A percentile compares a stretch with the other conserved stretches of the same genome.
Evolutionary conservation across 2,113 vertebrate species (phyloP).

Genomic region (Vombatus ursinus): DNA sequence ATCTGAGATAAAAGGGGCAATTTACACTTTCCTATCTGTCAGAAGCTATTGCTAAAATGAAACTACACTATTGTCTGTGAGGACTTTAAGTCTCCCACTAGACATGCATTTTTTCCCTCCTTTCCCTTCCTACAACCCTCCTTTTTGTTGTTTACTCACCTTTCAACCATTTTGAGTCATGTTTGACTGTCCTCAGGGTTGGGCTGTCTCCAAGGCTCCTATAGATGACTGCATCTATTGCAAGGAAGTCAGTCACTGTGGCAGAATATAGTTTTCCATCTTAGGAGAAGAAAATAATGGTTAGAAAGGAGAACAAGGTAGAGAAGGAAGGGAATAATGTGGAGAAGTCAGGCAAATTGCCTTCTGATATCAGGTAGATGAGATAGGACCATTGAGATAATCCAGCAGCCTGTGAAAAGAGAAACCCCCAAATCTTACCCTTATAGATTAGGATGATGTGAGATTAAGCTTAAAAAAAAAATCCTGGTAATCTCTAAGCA

Average conservation of each 20-base stretch:
- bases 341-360: conserved; percentile 61
- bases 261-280: conserved; percentile 99
- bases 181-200: conserved; percentile 98
- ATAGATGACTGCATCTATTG: conserved; percentile 99
- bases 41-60: conserved; percentile 68
- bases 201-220: conserved; percentile 98
- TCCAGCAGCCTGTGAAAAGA: conserved; percentile 61
- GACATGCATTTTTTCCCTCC: background rate
- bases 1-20: conserved; percentile 63
- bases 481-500: conserved; percentile 67
- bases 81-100: conserved; percentile 64
- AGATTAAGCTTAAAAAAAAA: conserved; percentile 54
- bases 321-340: conserved; percentile 1
- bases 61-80: conserved; percentile 59
- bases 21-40: conserved; percentile 61
- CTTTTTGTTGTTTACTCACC: conserved; percentile 85
- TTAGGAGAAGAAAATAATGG: conserved; percentile 67
- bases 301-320: background rate
- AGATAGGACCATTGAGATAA: conserved; percentile 67
- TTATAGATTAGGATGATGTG: conserved; percentile 63
- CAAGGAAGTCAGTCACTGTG: conserved; percentile 99
- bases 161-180: conserved; percentile 99
- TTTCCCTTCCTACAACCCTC: background rate
- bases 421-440: conserved; percentile 51
- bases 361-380: conserved; percentile 65